Evolutionary conservation across 2,888 invertebrate genomes (phyloP).

Genomic region (Phyto melanocephala): DNA sequence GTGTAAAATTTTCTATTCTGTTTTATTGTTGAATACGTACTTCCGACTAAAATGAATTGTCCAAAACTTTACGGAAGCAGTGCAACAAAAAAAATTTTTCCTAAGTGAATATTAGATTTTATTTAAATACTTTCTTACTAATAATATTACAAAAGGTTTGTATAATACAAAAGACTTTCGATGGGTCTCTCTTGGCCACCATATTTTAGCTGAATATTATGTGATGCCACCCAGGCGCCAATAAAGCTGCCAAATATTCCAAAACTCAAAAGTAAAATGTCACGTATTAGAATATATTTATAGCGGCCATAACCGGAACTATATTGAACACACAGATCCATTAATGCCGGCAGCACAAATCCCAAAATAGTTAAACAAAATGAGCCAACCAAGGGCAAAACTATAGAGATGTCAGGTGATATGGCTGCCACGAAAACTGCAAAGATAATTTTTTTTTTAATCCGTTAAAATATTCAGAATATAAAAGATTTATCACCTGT

Average conservation of each 20-base stretch:
- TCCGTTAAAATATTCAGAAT: no score
- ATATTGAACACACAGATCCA: constrained; percentile 87
- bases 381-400: constrained; percentile 94
- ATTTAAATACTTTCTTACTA: no score
- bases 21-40: no score
- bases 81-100: no score
- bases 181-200: constrained; percentile 1
- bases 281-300: constrained; percentile 46
- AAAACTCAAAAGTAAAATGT: constrained; percentile 54
- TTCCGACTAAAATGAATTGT: no score
- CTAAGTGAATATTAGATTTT: no score
- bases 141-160: not conserved
- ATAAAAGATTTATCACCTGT: constrained; percentile 83
- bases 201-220: constrained; percentile 3
- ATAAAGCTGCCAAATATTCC: constrained; percentile 52
- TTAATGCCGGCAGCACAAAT: constrained; percentile 92
- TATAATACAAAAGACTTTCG: constrained; percentile 35
- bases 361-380: constrained; percentile 93
- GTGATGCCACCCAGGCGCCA: constrained; percentile 54
- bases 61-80: no score
- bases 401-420: constrained; percentile 91
- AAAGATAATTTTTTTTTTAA: not conserved
- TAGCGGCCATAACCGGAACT: constrained; percentile 75
- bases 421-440: constrained; percentile 82
- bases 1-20: no score